These are phyloP conservation scores for Pelusios castaneus DNA, from an alignment of 2,113 vertebrate species.

Conservation along the genomic window DNA sequence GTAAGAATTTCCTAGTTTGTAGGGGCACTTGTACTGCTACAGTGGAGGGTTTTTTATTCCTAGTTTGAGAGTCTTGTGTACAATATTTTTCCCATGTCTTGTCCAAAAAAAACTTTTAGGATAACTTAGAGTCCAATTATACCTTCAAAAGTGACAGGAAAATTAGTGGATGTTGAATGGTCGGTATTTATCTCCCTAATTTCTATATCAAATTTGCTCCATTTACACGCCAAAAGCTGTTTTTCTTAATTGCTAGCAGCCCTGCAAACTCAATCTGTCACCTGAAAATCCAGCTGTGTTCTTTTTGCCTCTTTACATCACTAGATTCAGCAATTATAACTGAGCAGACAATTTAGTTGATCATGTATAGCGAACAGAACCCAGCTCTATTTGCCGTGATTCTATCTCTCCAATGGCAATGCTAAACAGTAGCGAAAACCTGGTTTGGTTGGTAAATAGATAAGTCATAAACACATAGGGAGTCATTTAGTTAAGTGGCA, in stretches of 20 bases:
- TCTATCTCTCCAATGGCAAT: background rate
- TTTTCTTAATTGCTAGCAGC: background rate
- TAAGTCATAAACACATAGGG: background rate
- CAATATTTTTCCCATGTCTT: background rate
- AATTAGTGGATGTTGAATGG: background rate
- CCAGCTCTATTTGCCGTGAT: background rate
- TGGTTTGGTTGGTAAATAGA: background rate
- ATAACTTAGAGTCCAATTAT: background rate
- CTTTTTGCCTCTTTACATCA: background rate
- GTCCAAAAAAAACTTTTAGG: background rate
- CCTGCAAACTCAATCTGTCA: background rate
- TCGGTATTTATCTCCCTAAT: background rate
- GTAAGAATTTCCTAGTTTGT: background rate
- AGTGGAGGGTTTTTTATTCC: background rate
- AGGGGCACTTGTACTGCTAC: background rate
- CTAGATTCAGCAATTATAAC: fast-evolving
- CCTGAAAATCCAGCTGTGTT: too few species aligned
- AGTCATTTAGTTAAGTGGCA: background rate
- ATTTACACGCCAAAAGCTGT: background rate
- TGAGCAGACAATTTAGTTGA: background rate
- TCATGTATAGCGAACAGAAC: background rate
- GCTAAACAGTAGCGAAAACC: background rate
- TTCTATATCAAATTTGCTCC: background rate
- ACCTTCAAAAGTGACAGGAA: background rate
- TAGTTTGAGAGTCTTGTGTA: background rate